Percentiles rank a stretch among this genome's conserved stretches.
Conservation (phyloP, 1,140 invertebrate genomes). For the Leucophenga varia region DNA sequence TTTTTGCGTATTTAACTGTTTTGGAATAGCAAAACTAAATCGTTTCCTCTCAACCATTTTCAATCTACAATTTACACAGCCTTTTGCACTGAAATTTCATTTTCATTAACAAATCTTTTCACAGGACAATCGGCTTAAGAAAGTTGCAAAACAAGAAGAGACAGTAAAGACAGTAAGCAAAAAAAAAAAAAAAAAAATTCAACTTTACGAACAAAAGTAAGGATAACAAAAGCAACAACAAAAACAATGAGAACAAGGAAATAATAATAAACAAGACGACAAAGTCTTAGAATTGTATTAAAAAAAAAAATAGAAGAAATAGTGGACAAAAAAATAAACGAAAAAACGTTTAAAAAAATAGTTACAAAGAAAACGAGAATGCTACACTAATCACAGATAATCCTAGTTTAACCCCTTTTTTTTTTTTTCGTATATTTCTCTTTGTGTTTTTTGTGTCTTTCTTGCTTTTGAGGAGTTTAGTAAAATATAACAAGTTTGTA, state of each 20-base stretch:
- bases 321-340: constrained; percentile 1
- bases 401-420: constrained; percentile 46
- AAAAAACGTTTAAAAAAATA: constrained; percentile 1
- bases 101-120: constrained; percentile 53
- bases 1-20: no score
- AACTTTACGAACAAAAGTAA: constrained; percentile 11
- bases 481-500: constrained; percentile 10
- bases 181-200: constrained; percentile 10
- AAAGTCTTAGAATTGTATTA: constrained; percentile 12
- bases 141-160: not conserved
- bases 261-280: constrained; percentile 40
- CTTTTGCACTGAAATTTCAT: constrained; percentile 42
- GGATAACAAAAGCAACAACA: constrained; percentile 15
- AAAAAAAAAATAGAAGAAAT: constrained; percentile 9
- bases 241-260: constrained; percentile 23
- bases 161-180: constrained; percentile 3
- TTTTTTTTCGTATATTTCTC: not conserved
- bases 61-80: no score
- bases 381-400: constrained; percentile 52
- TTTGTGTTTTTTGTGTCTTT: constrained; percentile 5
- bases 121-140: constrained; percentile 47
- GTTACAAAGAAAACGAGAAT: constrained; percentile 15
- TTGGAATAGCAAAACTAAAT: no score
- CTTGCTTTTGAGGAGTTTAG: constrained; percentile 16
- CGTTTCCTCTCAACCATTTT: no score